Evolutionary conservation across 2,888 invertebrate genomes (phyloP).

Genomic region (Spisula subtruncata): DNA sequence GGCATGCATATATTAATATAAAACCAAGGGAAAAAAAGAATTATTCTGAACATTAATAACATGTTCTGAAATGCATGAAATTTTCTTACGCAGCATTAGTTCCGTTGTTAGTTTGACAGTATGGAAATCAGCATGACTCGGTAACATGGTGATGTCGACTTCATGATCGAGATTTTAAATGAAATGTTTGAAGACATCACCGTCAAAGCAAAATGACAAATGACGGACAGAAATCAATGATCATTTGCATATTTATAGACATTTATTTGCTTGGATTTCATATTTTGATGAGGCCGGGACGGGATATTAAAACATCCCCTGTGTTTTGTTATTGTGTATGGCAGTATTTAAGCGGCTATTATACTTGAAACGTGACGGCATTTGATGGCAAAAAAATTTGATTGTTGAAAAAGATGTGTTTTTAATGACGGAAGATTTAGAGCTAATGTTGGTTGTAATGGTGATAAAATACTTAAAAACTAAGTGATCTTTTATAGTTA

Average conservation of each 20-base stretch:
- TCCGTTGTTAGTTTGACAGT: background rate
- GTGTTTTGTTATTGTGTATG: conserved; percentile 15
- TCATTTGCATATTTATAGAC: conserved; percentile 47
- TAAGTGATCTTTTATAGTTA: background rate
- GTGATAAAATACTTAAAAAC: background rate
- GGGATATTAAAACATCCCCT: background rate
- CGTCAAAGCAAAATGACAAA: conserved; percentile 42
- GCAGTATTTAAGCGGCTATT: background rate
- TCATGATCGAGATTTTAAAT: conserved; percentile 41
- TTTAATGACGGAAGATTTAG: background rate
- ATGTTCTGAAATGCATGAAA: conserved; percentile 24
- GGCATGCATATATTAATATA: too few relatives aligned
- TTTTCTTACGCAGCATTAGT: conserved; percentile 34
- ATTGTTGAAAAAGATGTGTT: background rate
- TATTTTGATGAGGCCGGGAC: conserved; percentile 21
- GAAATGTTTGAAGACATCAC: conserved; percentile 26
- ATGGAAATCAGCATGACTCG: conserved; percentile 41
- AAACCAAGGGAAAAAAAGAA: background rate
- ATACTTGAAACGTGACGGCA: background rate
- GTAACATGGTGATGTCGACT: conserved; percentile 21
- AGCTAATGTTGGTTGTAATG: background rate
- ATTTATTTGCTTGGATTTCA: conserved; percentile 4
- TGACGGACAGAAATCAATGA: conserved; percentile 31
- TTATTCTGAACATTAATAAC: background rate
- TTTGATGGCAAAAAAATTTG: background rate